Conservation (phyloP, 1,140 invertebrate species). For the Apocrypta bakeri region DNA sequence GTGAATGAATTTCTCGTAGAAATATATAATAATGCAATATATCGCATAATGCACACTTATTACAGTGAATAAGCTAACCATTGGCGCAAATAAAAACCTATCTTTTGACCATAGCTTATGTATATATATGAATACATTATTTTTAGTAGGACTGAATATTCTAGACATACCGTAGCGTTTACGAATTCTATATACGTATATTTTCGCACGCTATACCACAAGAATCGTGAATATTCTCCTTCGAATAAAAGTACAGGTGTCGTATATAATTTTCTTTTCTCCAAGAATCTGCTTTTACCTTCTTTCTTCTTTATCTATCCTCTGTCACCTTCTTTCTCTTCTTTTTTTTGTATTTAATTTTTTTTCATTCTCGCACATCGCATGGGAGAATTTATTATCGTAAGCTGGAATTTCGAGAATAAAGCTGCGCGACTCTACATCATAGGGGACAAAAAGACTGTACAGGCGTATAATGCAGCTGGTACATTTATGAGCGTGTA, state of each 20-base stretch:
- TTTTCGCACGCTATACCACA: no score
- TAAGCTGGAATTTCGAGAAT: slow-evolving; percentile 48
- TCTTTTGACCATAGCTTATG: no score
- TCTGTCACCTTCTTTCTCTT: not conserved
- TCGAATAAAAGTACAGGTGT: no score
- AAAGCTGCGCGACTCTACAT: slow-evolving; percentile 37
- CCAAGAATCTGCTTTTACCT: no score
- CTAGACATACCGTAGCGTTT: no score
- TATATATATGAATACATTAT: no score
- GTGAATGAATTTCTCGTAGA: not conserved
- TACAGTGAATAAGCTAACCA: no score
- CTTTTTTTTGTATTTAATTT: not conserved
- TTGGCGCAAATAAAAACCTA: no score
- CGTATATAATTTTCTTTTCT: no score
- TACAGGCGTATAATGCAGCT: not conserved
- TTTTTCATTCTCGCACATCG: slow-evolving; percentile 35
- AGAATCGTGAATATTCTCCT: no score
- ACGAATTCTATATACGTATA: no score
- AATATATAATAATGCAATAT: not conserved
- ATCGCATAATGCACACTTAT: not conserved
- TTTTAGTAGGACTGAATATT: no score
- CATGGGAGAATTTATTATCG: slow-evolving; percentile 46
- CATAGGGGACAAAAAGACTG: slow-evolving; percentile 41
- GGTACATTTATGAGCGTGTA: slow-evolving; percentile 16
- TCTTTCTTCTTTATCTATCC: not conserved